Conservation (phyloP, 2,797 vertebrate genomes). For the Caiman crocodilus region DNA sequence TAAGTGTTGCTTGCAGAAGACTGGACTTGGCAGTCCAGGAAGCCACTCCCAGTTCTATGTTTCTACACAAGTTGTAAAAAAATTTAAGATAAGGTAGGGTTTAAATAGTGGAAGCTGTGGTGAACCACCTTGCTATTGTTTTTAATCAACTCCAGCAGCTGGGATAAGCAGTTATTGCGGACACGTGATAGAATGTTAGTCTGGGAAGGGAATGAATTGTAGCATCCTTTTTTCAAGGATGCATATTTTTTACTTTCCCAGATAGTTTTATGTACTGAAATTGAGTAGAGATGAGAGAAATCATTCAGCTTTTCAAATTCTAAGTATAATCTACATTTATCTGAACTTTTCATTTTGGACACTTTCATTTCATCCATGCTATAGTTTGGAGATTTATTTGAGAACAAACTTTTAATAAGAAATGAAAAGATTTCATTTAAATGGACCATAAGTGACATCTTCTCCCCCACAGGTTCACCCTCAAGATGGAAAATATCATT, state of each 20-base stretch:
- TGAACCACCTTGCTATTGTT: background rate
- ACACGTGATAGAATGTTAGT: background rate
- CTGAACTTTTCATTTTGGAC: background rate
- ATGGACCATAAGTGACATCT: slow-evolving; percentile 9
- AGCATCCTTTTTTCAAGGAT: background rate
- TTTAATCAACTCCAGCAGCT: background rate
- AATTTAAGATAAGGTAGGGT: too few relatives aligned
- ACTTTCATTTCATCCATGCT: background rate
- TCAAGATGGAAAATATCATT: slow-evolving; percentile 2
- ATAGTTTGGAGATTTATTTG: background rate
- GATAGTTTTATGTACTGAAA: background rate
- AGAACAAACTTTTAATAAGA: background rate
- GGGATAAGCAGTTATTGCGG: background rate
- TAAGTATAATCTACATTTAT: background rate
- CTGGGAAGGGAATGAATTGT: background rate
- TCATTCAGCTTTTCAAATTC: rapidly evolving
- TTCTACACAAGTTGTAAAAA: too few relatives aligned
- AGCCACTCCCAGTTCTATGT: too few relatives aligned
- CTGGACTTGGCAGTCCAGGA: too few relatives aligned
- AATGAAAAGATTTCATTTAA: background rate
- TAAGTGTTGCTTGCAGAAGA: too few relatives aligned
- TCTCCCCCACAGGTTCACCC: slow-evolving; percentile 32
- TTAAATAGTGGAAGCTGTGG: background rate
- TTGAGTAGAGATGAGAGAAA: background rate
- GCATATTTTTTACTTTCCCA: background rate